These are phyloP conservation scores for Megaleporinus macrocephalus DNA, from an alignment of 2,113 vertebrate genomes.

Conservation along the genomic window DNA sequence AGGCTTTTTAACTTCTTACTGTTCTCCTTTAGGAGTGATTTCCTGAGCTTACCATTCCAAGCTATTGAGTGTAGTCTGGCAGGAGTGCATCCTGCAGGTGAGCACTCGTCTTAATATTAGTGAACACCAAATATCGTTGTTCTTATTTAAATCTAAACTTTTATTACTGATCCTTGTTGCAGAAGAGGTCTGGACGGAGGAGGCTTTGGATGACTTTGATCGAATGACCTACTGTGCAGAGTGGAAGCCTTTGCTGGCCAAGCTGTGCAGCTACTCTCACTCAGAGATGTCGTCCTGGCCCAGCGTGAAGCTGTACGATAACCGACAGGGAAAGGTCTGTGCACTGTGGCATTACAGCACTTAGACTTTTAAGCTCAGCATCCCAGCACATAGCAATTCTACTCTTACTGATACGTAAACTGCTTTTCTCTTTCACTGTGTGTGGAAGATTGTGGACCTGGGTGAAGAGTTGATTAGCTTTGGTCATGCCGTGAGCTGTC, in stretches of 20 bases:
- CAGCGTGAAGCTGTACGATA: conserved; percentile 79
- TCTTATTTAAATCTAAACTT: background rate
- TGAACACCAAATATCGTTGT: background rate
- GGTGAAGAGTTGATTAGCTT: conserved; percentile 82
- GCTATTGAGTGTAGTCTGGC: conserved; percentile 91
- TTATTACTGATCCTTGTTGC: background rate
- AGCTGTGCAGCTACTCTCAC: conserved; percentile 86
- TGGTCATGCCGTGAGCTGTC: conserved; percentile 77
- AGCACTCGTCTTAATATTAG: background rate
- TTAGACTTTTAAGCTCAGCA: background rate
- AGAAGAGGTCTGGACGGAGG: conserved; percentile 83
- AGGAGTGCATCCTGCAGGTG: conserved; percentile 81
- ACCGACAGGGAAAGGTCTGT: conserved; percentile 73
- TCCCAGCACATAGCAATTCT: background rate
- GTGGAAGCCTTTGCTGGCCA: conserved; percentile 86
- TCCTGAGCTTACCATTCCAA: conserved; percentile 93
- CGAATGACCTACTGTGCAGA: conserved; percentile 80
- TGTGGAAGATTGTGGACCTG: conserved; percentile 79
- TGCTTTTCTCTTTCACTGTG: background rate
- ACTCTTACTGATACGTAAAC: background rate
- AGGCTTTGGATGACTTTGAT: conserved; percentile 84
- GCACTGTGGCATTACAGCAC: accelerated
- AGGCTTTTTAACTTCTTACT: background rate
- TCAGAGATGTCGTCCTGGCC: conserved; percentile 80
- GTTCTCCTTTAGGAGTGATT: conserved; percentile 84